Evolutionary conservation across 2,113 vertebrate genomes (phyloP), one percentile per base, ranked within the genome.

Genomic region (Sisor rabdophorus): DNA sequence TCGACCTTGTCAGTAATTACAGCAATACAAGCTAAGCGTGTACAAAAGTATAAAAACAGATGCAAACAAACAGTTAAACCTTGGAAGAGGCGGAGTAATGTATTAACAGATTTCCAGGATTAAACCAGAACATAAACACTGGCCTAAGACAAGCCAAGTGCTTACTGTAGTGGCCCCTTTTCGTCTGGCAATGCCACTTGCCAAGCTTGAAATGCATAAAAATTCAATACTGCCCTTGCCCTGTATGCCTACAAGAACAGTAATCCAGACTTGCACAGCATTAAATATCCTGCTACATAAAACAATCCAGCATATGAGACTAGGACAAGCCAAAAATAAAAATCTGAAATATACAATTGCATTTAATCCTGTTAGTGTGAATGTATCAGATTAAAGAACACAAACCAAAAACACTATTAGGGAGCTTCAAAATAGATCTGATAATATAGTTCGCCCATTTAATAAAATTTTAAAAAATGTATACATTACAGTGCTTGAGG

Each of bases 71-170:
- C 48, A 44, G 36, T 15, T 20, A 30, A 24, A 30, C 6, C 20
- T 24, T n/a, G 19, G 17, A 30, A 60, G 48, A 77, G 53, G 74
- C 6, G 26, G 59, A 13, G 11, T n/a, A 52, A 54, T 36, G 63
- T 71, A 80, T 83, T 77, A 75, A 68, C 30, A 69, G 81, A 76
- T 74, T 74, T 73, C 58, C 59, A 59, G 78, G 82, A 80, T 83
- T 78, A 78, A 82, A 71, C 40, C 71, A 75, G 61, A 80, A 40
- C 50, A 54, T 64, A 56, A 79, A 80, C 72, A 12, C 16, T 30
- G 56, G 74, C 48, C 75, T 54, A 19, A 22, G 56, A 73, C 61
- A 28, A 81, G 76, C 78, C 77, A 56, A 78, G 68, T 76, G 59
- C 10, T 50, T 56, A 36, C 26, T 20, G 77, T 65, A 75, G 55